Base-by-base conservation (phyloP, 2,888 invertebrate species). In the Luperina testacea region DNA sequence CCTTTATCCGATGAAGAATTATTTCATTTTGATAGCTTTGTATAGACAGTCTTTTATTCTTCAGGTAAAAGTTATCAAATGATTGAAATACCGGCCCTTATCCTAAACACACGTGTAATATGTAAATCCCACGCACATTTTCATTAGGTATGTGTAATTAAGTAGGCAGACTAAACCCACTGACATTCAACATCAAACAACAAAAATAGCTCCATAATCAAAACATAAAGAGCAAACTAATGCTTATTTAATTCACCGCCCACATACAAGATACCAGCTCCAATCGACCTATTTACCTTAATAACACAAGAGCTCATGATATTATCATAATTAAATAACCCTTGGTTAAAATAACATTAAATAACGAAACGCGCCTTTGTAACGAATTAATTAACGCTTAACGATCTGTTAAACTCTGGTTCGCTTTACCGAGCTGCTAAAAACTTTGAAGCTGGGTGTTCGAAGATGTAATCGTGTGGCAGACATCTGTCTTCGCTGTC, bases 141-240 rank as follows among this genome's bases (percentile, higher is more conserved):
- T 64, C 51, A 61, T 53, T 9, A 15, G 42, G 1, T 57, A 69
- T 27, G n/a, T 38, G 17, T 27, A 3, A 17, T n/a, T 15, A 24
- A 38, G 32, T 27, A 75, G 20, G 38, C 27, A 27, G 13, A n/a
- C 42, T 24, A 7, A 59, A 27, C 95, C 95, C 94, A 24, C 53
- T 53, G 38, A 24, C 74, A 75, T 83, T 77, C 59, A 69, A 42
- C 74, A 75, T 77, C 77, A 42, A 68, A 42, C 57, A n/a, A 27
- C 38, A 24, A 80, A 72, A 76, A 82, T 78, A 76, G 13, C 59
- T 59, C 11, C 11, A 42, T 57, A 42, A 75, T 96, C 95, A 96
- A 95, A 96, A 95, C 95, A 95, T 95, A 95, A 95, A 95, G 95
- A 96, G 95, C 95, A 96, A 95, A 90, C 83, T 69, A 77, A 71